Conservation (phyloP, 2,797 vertebrate species). For the Urocyon cinereoargenteus region DNA sequence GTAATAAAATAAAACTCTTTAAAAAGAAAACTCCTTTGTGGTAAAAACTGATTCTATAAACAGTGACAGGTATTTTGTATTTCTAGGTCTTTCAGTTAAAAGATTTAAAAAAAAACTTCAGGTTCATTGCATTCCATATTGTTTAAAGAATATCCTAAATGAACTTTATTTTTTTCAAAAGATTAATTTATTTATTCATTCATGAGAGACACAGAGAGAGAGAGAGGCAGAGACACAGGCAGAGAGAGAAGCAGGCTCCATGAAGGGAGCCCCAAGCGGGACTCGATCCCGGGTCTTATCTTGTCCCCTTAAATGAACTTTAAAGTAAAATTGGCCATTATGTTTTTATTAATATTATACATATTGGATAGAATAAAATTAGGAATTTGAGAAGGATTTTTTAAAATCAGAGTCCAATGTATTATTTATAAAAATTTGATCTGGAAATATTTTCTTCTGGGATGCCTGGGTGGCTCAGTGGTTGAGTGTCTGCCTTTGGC, state of each 20-base stretch:
- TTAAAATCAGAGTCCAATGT: neutral
- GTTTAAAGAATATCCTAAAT: neutral
- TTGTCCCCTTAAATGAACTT: neutral
- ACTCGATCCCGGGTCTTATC: too few species aligned
- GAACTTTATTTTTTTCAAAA: neutral
- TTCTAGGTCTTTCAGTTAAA: neutral
- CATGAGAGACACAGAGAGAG: too few species aligned
- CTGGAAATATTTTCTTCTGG: neutral
- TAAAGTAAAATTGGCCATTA: conserved; percentile 35
- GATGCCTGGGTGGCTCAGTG: too few species aligned
- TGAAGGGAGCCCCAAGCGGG: too few species aligned
- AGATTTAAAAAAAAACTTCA: neutral
- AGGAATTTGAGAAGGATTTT: neutral
- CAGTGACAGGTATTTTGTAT: neutral
- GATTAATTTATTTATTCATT: too few species aligned
- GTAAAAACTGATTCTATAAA: conserved; percentile 1
- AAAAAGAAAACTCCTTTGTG: conserved; percentile 8
- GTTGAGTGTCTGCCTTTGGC: too few species aligned
- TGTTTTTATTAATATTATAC: neutral
- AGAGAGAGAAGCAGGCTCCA: too few species aligned
- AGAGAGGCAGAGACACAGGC: too few species aligned
- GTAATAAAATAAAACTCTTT: conserved; percentile 46
- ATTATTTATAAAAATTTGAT: conserved; percentile 37
- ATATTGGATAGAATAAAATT: conserved; percentile 46
- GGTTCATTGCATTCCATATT: neutral